Evolutionary conservation across 2,888 invertebrate genomes (phyloP), one percentile per base, ranked within the genome.

Genomic region (Nineta flava): DNA sequence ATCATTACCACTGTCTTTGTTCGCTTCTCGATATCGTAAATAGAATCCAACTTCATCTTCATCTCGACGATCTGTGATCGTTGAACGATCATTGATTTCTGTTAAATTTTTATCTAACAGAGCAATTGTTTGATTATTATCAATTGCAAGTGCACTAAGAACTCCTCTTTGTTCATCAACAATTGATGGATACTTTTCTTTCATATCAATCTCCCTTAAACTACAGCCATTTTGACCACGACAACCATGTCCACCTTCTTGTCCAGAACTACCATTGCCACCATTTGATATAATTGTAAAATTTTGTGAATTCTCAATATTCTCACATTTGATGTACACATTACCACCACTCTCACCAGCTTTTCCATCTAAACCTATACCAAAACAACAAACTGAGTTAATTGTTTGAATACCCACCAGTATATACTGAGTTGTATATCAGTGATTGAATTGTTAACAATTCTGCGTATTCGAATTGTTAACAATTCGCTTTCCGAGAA

Each of bases 321-420:
- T 47, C 9, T 55, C 51, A 5, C 53, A 50, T 21, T 57, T 16
- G 46, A 60, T 50, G 10, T 52, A 47, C 16, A 59, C 53, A 51
- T 60, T 59, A 2, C 61, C 60, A 13, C 60, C 61, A 53, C 59
- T 60, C 52, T 58, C 57, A 9, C 60, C 60, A 38, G 57, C 51
- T 45, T 50, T 46, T 15, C 59, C 60, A 52, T 58, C 56, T 44
- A 32, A 31, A 34, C 61, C 60, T 46, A 31, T 9, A 6, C 6
- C 15, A 47, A n/a, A n/a, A n/a, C n/a, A n/a, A n/a, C n/a, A n/a
- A n/a, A n/a, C n/a, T n/a, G n/a, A n/a, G n/a, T n/a, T n/a, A n/a
- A n/a, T n/a, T n/a, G n/a, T n/a, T n/a, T n/a, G n/a, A n/a, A n/a
- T n/a, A n/a, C n/a, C n/a, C n/a, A n/a, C n/a, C n/a, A n/a, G n/a